Conservation (phyloP, 2,113 vertebrate species). For the Gymnogyps californianus region DNA sequence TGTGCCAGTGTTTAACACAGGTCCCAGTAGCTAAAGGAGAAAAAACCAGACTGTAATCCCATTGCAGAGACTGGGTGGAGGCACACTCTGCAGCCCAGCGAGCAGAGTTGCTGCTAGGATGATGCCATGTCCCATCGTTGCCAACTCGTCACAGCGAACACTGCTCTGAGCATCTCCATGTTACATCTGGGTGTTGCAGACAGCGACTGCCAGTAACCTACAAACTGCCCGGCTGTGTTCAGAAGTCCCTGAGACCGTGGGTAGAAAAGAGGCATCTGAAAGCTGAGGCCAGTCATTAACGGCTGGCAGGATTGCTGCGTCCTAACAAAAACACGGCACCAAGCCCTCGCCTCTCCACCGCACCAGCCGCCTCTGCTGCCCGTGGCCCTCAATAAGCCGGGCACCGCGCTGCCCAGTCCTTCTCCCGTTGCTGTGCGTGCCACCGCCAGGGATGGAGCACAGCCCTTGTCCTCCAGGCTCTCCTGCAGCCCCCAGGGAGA, state of each 20-base stretch:
- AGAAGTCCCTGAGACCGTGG: neutral
- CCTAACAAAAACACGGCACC: neutral
- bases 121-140: fast-evolving
- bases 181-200: too few species aligned
- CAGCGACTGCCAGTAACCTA: neutral
- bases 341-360: neutral
- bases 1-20: neutral
- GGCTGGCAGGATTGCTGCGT: too few species aligned
- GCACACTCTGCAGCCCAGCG: neutral
- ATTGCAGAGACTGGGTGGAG: neutral
- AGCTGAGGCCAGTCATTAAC: neutral
- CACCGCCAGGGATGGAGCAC: too few species aligned
- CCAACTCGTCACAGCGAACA: neutral
- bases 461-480: neutral
- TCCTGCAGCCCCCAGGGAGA: neutral
- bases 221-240: neutral
- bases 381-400: neutral
- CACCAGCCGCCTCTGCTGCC: neutral
- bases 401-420: neutral
- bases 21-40: neutral
- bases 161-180: neutral
- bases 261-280: neutral
- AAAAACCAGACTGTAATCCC: neutral
- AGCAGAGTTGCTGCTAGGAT: neutral
- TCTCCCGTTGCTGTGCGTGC: fast-evolving